A percentile compares a stretch with the other conserved stretches of the same genome.
Evolutionary conservation across 2,888 invertebrate genomes (phyloP).

Genomic region (Caenorhabditis zanzibari): DNA sequence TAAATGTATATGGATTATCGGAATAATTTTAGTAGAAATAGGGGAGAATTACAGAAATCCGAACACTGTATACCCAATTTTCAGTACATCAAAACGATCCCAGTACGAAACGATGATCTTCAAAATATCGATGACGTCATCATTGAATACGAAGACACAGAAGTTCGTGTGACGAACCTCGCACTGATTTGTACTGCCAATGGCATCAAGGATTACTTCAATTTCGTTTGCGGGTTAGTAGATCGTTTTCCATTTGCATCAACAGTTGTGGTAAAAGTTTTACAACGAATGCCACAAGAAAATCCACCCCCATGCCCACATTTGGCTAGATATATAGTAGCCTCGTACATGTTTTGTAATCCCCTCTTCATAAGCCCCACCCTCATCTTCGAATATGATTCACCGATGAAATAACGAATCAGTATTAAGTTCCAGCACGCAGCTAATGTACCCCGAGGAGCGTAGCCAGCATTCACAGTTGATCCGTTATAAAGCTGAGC

Average conservation of each 20-base stretch:
- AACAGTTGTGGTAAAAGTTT: no score
- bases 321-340: no score
- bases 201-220: slow-evolving; percentile 65
- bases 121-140: slow-evolving; percentile 50
- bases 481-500: slow-evolving; percentile 1
- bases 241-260: neutral
- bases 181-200: slow-evolving; percentile 39
- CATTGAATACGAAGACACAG: slow-evolving; percentile 59
- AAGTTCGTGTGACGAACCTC: neutral
- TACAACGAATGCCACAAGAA: no score
- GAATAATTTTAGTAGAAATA: no score
- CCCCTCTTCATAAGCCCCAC: no score
- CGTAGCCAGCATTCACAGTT: slow-evolving; percentile 54
- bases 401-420: no score
- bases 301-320: no score
- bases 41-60: no score
- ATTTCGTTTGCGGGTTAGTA: slow-evolving; percentile 60
- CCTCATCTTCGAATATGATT: no score
- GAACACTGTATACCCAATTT: neutral
- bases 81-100: slow-evolving; percentile 52
- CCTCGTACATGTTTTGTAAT: no score
- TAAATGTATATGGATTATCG: neutral
- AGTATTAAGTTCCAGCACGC: slow-evolving; percentile 63
- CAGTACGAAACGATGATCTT: slow-evolving; percentile 8
- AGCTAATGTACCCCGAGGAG: slow-evolving; percentile 68